Conservation (phyloP, 1,140 invertebrate species). For the Amphibalanus amphitrite region DNA sequence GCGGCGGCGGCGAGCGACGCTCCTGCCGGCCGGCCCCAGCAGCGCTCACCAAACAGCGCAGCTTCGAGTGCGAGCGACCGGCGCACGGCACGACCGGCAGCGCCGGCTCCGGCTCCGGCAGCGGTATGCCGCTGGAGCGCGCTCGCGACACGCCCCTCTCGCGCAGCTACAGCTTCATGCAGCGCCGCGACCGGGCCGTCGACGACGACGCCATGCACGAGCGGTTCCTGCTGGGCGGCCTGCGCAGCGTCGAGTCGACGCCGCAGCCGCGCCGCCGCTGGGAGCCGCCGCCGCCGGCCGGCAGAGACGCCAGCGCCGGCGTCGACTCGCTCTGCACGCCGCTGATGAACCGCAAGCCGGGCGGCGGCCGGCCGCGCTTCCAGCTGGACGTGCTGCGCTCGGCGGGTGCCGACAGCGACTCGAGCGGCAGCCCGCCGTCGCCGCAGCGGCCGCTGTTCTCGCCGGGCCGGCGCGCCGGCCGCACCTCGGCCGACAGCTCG, state of each 20-base stretch:
- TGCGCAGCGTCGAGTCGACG: slow-evolving; percentile 28
- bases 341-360: slow-evolving; percentile 20
- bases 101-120: too few relatives aligned
- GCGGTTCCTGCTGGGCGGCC: slow-evolving; percentile 41
- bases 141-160: slow-evolving; percentile 25
- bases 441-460: background rate
- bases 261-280: slow-evolving; percentile 24
- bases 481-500: slow-evolving; percentile 19
- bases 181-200: slow-evolving; percentile 22
- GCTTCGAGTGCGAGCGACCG: background rate
- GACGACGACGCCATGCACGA: slow-evolving; percentile 64
- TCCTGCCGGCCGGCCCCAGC: too few relatives aligned
- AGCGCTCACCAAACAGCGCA: background rate
- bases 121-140: background rate
- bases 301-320: slow-evolving; percentile 12
- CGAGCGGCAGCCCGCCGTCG: slow-evolving; percentile 8
- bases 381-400: slow-evolving; percentile 14
- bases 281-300: slow-evolving; percentile 27
- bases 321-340: slow-evolving; percentile 22
- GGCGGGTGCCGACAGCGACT: slow-evolving; percentile 16
- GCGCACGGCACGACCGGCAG: background rate
- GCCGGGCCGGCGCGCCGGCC: slow-evolving; percentile 9
- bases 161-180: slow-evolving; percentile 56
- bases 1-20: too few relatives aligned
- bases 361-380: slow-evolving; percentile 18